phyloP scores from a whole-genome alignment of 2,888 invertebrate genomes.

The Conchocele bisecta region DNA sequence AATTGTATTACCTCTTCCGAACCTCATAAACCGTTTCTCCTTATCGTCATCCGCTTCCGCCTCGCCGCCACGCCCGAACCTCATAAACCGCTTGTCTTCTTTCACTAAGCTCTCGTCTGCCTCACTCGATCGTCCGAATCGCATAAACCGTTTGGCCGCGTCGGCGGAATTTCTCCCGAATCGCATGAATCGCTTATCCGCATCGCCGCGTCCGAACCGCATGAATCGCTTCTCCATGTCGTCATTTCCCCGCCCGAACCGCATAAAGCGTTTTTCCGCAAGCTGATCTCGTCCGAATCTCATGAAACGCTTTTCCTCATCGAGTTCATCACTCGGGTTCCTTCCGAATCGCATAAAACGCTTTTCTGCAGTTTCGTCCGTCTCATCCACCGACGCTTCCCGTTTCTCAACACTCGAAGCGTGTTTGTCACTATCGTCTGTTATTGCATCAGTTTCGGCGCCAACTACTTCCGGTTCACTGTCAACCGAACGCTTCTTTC shows the following conservation, averaged over 20 bases:
- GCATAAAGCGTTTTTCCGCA: constrained; percentile 70
- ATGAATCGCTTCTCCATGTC: constrained; percentile 44
- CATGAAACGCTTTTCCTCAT: constrained; percentile 64
- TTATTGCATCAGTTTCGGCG: constrained; percentile 10
- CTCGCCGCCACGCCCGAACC: constrained; percentile 48
- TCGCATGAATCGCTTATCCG: constrained; percentile 67
- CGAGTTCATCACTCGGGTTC: constrained; percentile 48
- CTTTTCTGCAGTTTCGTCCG: constrained; percentile 53
- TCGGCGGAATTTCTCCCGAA: constrained; percentile 59
- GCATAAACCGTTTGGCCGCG: constrained; percentile 66
- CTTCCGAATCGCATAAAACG: constrained; percentile 72
- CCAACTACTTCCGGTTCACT: constrained; percentile 20
- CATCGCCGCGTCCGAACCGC: constrained; percentile 53
- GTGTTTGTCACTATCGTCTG: constrained; percentile 25
- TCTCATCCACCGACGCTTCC: constrained; percentile 35
- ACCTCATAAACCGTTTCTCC: constrained; percentile 68
- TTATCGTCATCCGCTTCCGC: constrained; percentile 35
- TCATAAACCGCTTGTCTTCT: constrained; percentile 58
- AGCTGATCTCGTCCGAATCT: constrained; percentile 62
- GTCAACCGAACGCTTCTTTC: constrained; percentile 62
- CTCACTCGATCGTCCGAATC: constrained; percentile 57
- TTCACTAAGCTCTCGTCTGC: constrained; percentile 29
- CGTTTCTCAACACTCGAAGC: constrained; percentile 53
- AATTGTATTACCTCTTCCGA: constrained; percentile 57
- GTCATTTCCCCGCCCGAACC: constrained; percentile 64